Evolutionary conservation across 2,113 vertebrate species (phyloP).

Genomic region (Macrotis lagotis): DNA sequence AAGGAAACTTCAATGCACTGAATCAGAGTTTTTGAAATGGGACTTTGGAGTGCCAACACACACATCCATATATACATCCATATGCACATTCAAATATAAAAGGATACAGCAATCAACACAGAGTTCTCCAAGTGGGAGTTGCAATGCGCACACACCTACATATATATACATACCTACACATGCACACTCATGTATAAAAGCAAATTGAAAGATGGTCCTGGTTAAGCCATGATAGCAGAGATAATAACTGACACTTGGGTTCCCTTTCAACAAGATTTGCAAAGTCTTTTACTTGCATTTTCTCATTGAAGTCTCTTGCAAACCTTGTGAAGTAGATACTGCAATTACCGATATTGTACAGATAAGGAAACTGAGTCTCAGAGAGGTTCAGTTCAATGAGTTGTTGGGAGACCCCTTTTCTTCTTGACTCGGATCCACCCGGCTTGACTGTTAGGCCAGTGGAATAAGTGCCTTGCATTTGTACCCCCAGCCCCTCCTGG

Average conservation of each 20-base stretch:
- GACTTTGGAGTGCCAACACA: no score
- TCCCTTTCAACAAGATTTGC: background rate
- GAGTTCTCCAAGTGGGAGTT: no score
- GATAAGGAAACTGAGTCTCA: background rate
- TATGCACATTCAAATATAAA: no score
- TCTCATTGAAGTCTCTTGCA: background rate
- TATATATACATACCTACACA: background rate
- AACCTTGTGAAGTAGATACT: background rate
- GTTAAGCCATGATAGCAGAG: background rate
- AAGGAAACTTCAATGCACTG: no score
- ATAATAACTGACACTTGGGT: background rate
- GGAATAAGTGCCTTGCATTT: background rate
- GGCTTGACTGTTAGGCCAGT: background rate
- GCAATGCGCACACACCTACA: no score
- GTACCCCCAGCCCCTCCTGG: background rate
- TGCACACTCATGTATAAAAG: background rate
- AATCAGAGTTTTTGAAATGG: no score
- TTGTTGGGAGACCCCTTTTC: background rate
- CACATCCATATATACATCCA: no score
- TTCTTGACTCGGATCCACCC: background rate
- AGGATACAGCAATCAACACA: no score
- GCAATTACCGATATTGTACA: background rate
- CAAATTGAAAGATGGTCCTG: background rate
- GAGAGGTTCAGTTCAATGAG: background rate
- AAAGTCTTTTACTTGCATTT: background rate